These are phyloP conservation scores for Tinea semifulvella DNA, from an alignment of 2,888 invertebrate genomes.

Conservation along the genomic window DNA sequence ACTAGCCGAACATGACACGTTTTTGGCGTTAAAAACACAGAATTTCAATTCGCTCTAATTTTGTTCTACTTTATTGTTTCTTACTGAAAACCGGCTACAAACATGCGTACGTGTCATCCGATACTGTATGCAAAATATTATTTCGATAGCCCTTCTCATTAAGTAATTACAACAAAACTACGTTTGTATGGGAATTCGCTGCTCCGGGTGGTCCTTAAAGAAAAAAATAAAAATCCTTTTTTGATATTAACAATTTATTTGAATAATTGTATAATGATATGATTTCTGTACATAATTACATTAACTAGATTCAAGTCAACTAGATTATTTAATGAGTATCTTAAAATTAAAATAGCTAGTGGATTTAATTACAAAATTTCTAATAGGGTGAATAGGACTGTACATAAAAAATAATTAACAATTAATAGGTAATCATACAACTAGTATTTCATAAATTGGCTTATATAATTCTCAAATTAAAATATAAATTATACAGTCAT, in stretches of 20 bases:
- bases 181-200: too few relatives aligned
- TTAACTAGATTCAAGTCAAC: constrained; percentile 63
- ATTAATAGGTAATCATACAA: constrained; percentile 9
- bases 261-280: constrained; percentile 64
- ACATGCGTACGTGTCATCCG: too few relatives aligned
- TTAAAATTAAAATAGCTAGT: constrained; percentile 52
- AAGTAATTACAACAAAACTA: too few relatives aligned
- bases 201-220: too few relatives aligned
- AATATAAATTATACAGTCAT: constrained; percentile 53
- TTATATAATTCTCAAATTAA: constrained; percentile 21
- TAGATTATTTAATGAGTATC: constrained; percentile 61
- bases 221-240: constrained; percentile 25
- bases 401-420: constrained; percentile 30
- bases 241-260: constrained; percentile 65
- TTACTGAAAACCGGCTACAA: too few relatives aligned
- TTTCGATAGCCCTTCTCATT: too few relatives aligned
- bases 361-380: constrained; percentile 25
- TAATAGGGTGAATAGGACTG: constrained; percentile 51
- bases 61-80: too few relatives aligned
- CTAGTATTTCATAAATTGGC: constrained; percentile 12
- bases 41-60: too few relatives aligned
- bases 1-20: too few relatives aligned
- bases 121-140: too few relatives aligned
- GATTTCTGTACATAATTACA: constrained; percentile 66
- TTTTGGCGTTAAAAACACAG: too few relatives aligned